phyloP scores from a whole-genome alignment of 2,888 invertebrate genomes.

The Fissipunctia ypsillon region DNA sequence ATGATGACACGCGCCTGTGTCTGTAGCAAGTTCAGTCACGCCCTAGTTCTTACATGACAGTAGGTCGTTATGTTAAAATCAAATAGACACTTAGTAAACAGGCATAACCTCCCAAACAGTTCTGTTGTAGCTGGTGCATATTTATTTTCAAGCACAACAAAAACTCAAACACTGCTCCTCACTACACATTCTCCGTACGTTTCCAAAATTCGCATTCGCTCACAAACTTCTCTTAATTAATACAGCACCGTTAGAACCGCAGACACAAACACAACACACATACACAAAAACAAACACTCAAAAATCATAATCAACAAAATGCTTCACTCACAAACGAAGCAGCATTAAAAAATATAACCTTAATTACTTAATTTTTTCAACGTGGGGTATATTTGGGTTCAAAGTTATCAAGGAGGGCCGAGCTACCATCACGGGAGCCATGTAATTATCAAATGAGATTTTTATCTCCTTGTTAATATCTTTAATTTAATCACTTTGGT shows the following conservation, averaged over 20 bases:
- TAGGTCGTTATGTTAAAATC: slow-evolving; percentile 22
- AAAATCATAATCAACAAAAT: slow-evolving; percentile 51
- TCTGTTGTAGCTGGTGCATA: background rate
- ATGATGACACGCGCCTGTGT: slow-evolving; percentile 31
- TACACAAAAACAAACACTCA: slow-evolving; percentile 35
- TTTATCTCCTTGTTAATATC: slow-evolving; percentile 73
- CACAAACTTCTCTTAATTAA: slow-evolving; percentile 19
- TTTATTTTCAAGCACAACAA: background rate
- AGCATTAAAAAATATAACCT: slow-evolving; percentile 42
- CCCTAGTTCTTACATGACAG: background rate
- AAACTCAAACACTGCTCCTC: background rate
- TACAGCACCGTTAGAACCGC: background rate
- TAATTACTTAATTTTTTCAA: slow-evolving; percentile 66
- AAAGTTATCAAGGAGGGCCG: slow-evolving; percentile 58
- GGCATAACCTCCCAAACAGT: background rate
- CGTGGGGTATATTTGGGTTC: slow-evolving; percentile 45
- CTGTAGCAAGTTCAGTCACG: slow-evolving; percentile 14
- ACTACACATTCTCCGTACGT: background rate
- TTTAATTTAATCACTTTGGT: slow-evolving; percentile 70
- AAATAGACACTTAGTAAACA: background rate
- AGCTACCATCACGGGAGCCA: slow-evolving; percentile 58
- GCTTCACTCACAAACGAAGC: slow-evolving; percentile 33
- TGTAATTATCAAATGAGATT: slow-evolving; percentile 78
- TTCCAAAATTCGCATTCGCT: slow-evolving; percentile 5
- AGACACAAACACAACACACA: no score